Evolutionary conservation across 2,797 vertebrate genomes (phyloP).

Genomic region (Tamandua tetradactyla): DNA sequence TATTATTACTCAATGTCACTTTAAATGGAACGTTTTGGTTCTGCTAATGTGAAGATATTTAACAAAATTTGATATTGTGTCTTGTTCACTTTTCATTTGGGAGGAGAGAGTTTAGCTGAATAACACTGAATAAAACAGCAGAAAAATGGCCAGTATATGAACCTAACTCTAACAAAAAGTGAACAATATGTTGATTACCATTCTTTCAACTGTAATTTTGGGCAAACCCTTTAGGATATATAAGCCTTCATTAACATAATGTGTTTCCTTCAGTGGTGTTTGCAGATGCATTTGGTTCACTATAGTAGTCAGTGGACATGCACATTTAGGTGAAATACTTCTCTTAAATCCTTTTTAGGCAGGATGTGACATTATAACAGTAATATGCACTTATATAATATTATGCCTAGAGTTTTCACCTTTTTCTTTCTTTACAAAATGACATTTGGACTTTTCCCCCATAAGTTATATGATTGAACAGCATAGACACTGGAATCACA

Average conservation of each 20-base stretch:
- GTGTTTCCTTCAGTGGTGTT: constrained; percentile 46
- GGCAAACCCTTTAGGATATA: neutral
- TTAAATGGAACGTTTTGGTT: neutral
- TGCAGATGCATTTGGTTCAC: constrained; percentile 1
- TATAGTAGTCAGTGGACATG: neutral
- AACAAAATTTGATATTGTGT: neutral
- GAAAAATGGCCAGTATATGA: neutral
- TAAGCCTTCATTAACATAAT: neutral
- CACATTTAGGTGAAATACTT: neutral
- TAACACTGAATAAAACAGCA: neutral
- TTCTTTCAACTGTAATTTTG: constrained; percentile 22
- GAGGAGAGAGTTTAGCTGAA: constrained; percentile 25
- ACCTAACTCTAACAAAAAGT: neutral
- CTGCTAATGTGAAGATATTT: neutral
- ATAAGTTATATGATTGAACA: neutral
- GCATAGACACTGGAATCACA: neutral
- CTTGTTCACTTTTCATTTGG: neutral
- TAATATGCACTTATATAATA: constrained; percentile 42
- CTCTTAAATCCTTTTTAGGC: constrained; percentile 17
- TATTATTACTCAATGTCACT: no score
- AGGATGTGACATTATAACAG: neutral
- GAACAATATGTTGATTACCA: neutral
- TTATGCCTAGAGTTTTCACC: constrained; percentile 4
- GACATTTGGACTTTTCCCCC: neutral
- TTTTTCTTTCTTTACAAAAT: constrained; percentile 33